Percentiles rank a stretch among this genome's conserved stretches.
phyloP scores from a whole-genome alignment of 2,797 vertebrate genomes.

The Loris lydekkerianus region DNA sequence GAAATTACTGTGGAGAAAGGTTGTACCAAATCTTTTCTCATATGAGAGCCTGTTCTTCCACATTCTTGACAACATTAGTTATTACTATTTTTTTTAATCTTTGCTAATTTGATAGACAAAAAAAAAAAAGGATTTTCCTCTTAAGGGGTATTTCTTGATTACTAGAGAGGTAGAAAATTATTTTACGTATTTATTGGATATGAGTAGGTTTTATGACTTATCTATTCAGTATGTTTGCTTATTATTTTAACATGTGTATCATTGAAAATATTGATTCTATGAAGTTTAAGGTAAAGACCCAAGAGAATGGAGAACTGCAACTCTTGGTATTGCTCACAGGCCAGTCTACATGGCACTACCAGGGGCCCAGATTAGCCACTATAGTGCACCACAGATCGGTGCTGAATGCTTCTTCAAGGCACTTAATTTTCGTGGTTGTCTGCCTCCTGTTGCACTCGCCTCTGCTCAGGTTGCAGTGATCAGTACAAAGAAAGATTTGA shows the following conservation, averaged over 20 bases:
- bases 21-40: background rate
- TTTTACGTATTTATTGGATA: background rate
- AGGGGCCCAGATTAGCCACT: background rate
- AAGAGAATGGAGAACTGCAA: background rate
- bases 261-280: constrained; percentile 30
- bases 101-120: constrained; percentile 21
- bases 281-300: constrained; percentile 5
- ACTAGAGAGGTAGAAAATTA: background rate
- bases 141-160: background rate
- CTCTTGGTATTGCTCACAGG: background rate
- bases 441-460: background rate
- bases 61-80: background rate
- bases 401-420: background rate
- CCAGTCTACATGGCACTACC: background rate
- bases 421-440: background rate
- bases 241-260: constrained; percentile 25
- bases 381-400: background rate
- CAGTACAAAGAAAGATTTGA: background rate
- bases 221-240: constrained; percentile 24
- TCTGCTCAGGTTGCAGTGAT: background rate
- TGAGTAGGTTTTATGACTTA: constrained; percentile 22
- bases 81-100: background rate
- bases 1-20: background rate
- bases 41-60: background rate
- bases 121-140: background rate